A percentile compares a stretch with the other conserved stretches of the same genome.
Evolutionary conservation across 2,113 vertebrate genomes (phyloP).

Genomic region (Macroglossus sobrinus): DNA sequence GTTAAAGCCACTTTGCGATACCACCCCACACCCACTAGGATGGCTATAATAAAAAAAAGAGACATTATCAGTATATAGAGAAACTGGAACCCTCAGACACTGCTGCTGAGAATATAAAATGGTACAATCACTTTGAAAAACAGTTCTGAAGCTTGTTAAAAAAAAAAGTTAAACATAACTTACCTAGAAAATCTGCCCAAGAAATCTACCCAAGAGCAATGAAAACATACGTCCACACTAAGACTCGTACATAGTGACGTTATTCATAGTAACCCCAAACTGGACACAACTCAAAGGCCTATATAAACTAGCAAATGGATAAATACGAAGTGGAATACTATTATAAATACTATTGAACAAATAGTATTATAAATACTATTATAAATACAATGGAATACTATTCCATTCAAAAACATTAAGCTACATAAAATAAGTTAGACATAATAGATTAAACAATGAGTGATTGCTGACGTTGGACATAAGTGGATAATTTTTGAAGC

Average conservation of each 20-base stretch:
- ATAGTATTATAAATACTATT: no score
- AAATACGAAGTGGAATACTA: background rate
- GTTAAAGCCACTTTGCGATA: background rate
- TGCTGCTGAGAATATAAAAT: background rate
- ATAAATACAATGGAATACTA: no score
- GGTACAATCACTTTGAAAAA: background rate
- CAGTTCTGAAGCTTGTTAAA: background rate
- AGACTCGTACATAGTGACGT: background rate
- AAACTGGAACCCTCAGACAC: background rate
- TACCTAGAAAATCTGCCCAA: background rate
- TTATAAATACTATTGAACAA: no score
- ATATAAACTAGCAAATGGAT: background rate
- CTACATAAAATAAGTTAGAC: background rate
- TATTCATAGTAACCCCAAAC: background rate
- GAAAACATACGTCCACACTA: background rate
- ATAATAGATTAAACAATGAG: background rate
- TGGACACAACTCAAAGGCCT: background rate
- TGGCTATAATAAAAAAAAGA: background rate
- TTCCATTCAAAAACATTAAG: background rate
- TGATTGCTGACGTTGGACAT: background rate
- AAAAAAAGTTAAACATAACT: background rate
- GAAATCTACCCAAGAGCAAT: background rate
- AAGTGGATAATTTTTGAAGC: background rate
- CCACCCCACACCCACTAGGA: background rate
- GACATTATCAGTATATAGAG: background rate